These are phyloP conservation scores for Invenusta paracnida DNA, from an alignment of 2,888 invertebrate species.

Conservation along the genomic window DNA sequence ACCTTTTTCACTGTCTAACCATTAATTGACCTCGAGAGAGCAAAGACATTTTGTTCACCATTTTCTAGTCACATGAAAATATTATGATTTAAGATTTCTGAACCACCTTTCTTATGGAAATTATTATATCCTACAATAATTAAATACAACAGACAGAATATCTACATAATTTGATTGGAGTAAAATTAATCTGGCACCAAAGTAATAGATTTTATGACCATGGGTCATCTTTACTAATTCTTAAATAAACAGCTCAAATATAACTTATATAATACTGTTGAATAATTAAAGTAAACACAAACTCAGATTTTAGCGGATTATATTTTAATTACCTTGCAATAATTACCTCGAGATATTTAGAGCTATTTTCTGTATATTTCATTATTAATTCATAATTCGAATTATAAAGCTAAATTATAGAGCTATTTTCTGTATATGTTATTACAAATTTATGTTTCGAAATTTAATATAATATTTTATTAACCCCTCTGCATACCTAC, in stretches of 20 bases:
- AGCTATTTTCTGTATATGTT: no score
- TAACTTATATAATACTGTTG: background rate
- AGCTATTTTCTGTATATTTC: background rate
- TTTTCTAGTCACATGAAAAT: background rate
- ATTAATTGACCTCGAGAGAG: background rate
- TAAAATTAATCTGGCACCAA: background rate
- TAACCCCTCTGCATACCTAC: background rate
- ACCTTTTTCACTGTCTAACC: background rate
- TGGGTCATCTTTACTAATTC: no score
- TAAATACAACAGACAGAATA: background rate
- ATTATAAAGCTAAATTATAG: no score
- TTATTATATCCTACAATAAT: background rate
- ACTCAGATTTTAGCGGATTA: slow-evolving; percentile 12
- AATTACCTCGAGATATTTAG: no score
- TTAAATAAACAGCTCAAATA: no score
- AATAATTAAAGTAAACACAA: background rate
- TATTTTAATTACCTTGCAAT: background rate
- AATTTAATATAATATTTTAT: background rate
- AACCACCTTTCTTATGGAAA: background rate
- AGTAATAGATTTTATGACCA: no score
- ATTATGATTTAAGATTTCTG: background rate
- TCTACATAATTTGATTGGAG: background rate
- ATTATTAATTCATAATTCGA: background rate
- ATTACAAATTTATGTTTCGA: no score
- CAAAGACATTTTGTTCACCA: background rate